Percentiles rank a stretch among this genome's conserved stretches.
These are phyloP conservation scores for Propithecus coquereli DNA, from an alignment of 2,113 vertebrate species.

Conservation along the genomic window DNA sequence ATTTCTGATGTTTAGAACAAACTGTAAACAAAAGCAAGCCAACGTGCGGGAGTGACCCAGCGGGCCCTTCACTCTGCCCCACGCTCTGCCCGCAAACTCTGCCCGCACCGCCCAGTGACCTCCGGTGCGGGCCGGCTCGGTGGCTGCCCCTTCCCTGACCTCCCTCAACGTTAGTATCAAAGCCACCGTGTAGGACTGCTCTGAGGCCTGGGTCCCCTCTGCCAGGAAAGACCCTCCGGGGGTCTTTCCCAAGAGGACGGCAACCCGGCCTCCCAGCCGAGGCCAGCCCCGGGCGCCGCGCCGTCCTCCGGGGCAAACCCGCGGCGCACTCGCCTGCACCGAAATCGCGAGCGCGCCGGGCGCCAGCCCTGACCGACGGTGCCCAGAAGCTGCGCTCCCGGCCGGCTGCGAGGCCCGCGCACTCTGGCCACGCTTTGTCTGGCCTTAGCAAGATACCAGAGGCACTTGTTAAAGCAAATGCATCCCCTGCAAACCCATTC, in stretches of 20 bases:
- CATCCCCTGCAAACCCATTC: constrained; percentile 85
- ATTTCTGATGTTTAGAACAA: constrained; percentile 53
- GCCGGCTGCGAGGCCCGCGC: neutral
- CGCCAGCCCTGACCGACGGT: neutral
- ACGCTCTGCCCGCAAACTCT: neutral
- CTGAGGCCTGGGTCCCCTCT: neutral
- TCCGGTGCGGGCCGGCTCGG: too few species aligned
- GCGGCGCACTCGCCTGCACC: constrained; percentile 62
- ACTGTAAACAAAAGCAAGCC: constrained; percentile 61
- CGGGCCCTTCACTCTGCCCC: neutral
- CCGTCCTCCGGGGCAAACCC: neutral
- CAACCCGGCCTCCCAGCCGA: neutral
- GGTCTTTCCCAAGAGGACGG: neutral
- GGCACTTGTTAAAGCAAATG: constrained; percentile 87
- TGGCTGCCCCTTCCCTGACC: neutral
- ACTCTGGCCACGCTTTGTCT: constrained; percentile 59
- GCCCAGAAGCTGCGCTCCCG: neutral
- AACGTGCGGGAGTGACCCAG: neutral
- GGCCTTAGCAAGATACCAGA: constrained; percentile 81
- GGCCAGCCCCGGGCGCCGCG: neutral
- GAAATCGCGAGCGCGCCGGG: constrained; percentile 25
- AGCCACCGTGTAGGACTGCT: neutral
- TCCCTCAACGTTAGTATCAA: neutral
- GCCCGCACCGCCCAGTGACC: neutral
- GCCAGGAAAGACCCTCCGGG: neutral